Evolutionary conservation across 1,140 invertebrate species (phyloP).

Genomic region (Megalonaias nervosa): DNA sequence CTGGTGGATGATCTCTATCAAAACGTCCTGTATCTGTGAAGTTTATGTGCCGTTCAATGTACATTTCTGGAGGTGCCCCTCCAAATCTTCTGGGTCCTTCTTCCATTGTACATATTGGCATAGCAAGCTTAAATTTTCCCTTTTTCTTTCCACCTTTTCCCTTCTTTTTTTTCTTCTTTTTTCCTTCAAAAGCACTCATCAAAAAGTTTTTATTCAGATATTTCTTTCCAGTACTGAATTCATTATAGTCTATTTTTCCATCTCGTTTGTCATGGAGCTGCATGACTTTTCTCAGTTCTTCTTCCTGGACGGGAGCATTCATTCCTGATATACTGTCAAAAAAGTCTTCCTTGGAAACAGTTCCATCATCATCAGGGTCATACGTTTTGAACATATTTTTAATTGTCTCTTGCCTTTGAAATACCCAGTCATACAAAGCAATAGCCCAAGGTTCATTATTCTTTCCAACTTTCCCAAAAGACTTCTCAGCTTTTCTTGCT

Average conservation of each 20-base stretch:
- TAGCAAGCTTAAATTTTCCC: slow-evolving; percentile 68
- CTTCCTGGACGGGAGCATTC: slow-evolving; percentile 63
- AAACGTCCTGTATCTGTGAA: slow-evolving; percentile 70
- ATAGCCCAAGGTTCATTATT: slow-evolving; percentile 70
- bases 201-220: slow-evolving; percentile 71
- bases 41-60: slow-evolving; percentile 64
- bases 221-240: slow-evolving; percentile 71
- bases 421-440: slow-evolving; percentile 69
- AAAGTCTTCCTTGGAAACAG: slow-evolving; percentile 63
- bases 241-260: slow-evolving; percentile 67
- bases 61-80: slow-evolving; percentile 67
- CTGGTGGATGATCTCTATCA: slow-evolving; percentile 67
- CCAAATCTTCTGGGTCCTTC: slow-evolving; percentile 63
- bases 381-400: slow-evolving; percentile 59
- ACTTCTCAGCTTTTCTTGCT: slow-evolving; percentile 69
- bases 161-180: slow-evolving; percentile 70
- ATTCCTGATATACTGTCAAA: slow-evolving; percentile 55
- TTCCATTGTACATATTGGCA: slow-evolving; percentile 69
- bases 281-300: slow-evolving; percentile 61
- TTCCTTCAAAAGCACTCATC: slow-evolving; percentile 68
- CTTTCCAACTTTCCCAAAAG: slow-evolving; percentile 67
- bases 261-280: slow-evolving; percentile 64
- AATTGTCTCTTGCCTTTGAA: slow-evolving; percentile 56
- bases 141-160: slow-evolving; percentile 63
- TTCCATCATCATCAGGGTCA: slow-evolving; percentile 65